A percentile compares a stretch with the other conserved stretches of the same genome.
Conservation (phyloP, 2,797 vertebrate genomes). For the Peromyscus nudipes region DNA sequence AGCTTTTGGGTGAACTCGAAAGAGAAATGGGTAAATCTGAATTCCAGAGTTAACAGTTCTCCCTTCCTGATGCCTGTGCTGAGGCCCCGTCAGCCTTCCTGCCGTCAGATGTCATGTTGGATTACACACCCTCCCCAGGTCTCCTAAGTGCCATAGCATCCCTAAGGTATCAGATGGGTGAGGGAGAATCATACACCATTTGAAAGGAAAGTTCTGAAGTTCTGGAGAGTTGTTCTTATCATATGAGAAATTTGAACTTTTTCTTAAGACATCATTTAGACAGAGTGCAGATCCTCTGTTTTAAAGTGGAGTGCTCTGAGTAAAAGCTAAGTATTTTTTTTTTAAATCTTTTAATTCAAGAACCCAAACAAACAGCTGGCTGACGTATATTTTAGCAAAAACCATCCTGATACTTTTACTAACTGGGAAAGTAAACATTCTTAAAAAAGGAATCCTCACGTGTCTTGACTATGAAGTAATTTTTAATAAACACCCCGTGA, state of each 20-base stretch:
- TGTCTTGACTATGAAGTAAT: slow-evolving; percentile 55
- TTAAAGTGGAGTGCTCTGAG: slow-evolving; percentile 59
- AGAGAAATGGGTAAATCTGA: background rate
- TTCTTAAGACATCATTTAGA: slow-evolving; percentile 68
- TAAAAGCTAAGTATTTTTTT: slow-evolving; percentile 65
- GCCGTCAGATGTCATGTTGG: slow-evolving; percentile 35
- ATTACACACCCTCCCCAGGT: slow-evolving; percentile 53
- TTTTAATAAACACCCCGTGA: slow-evolving; percentile 71
- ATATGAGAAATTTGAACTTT: slow-evolving; percentile 36
- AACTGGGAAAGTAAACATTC: slow-evolving; percentile 77
- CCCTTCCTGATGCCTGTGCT: background rate
- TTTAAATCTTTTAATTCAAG: slow-evolving; percentile 68
- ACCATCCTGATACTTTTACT: slow-evolving; percentile 58
- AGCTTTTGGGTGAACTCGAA: background rate
- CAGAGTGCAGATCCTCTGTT: slow-evolving; percentile 72
- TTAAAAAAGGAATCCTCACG: slow-evolving; percentile 67
- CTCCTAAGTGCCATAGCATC: slow-evolving; percentile 58
- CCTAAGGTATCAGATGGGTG: slow-evolving; percentile 39
- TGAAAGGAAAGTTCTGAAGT: slow-evolving; percentile 65
- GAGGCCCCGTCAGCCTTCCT: background rate
- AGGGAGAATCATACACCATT: slow-evolving; percentile 45
- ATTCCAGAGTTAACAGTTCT: background rate
- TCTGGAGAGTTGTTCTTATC: slow-evolving; percentile 60
- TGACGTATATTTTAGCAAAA: slow-evolving; percentile 79
- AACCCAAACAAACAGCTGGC: slow-evolving; percentile 81